Conservation (phyloP, 2,797 vertebrate species). For the Melanotaenia pygmaea region DNA sequence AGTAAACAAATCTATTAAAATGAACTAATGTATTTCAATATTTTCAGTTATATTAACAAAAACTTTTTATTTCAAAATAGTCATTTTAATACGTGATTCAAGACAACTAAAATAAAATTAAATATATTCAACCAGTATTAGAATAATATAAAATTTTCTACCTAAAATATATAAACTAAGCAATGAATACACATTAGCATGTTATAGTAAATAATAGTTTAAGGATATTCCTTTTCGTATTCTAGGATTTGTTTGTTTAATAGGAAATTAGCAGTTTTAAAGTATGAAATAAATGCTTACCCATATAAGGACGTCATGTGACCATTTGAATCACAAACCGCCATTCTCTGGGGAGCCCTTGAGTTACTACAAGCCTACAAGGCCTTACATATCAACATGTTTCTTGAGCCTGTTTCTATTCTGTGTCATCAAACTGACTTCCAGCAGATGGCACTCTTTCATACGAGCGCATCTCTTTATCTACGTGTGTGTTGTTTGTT, state of each 20-base stretch:
- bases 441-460: conserved; percentile 78
- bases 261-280: not conserved
- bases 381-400: conserved; percentile 26
- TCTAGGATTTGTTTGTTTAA: not conserved
- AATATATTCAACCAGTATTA: too few relatives aligned
- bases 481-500: not conserved
- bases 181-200: not conserved
- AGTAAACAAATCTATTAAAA: too few relatives aligned
- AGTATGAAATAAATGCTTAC: not conserved
- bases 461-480: conserved; percentile 32
- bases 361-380: conserved; percentile 9
- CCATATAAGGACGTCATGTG: not conserved
- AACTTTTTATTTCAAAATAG: not conserved
- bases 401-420: conserved; percentile 15
- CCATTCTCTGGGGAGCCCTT: not conserved
- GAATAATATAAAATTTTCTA: too few relatives aligned
- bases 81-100: not conserved
- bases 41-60: too few relatives aligned
- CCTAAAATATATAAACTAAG: not conserved
- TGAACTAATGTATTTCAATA: not conserved
- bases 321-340: not conserved
- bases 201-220: not conserved
- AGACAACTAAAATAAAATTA: too few relatives aligned
- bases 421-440: conserved; percentile 11
- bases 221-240: not conserved